phyloP scores from a whole-genome alignment of 2,113 vertebrate species.

The Propithecus coquereli region DNA sequence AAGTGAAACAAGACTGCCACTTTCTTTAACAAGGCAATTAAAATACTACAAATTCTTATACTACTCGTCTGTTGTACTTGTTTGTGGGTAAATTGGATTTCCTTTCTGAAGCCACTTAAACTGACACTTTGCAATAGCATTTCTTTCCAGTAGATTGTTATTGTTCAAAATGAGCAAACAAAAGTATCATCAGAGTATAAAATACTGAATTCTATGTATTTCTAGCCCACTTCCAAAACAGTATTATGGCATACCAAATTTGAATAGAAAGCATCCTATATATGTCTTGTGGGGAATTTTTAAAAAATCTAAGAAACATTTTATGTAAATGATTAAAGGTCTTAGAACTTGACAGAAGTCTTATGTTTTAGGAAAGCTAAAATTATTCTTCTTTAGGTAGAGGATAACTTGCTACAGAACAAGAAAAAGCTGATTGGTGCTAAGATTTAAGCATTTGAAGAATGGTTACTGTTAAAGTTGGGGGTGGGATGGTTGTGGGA shows the following conservation, averaged over 20 bases:
- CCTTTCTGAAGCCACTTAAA: not conserved
- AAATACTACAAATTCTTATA: slow-evolving; percentile 33
- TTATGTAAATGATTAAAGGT: slow-evolving; percentile 18
- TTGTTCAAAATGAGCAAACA: slow-evolving; percentile 4
- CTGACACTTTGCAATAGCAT: not conserved
- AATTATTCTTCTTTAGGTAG: slow-evolving; percentile 7
- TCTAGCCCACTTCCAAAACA: slow-evolving; percentile 22
- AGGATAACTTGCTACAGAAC: not conserved
- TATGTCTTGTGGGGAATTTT: not conserved
- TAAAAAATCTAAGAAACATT: slow-evolving; percentile 19
- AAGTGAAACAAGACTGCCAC: slow-evolving; percentile 44
- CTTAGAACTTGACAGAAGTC: not conserved
- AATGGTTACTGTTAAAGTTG: not conserved
- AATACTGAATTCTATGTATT: not conserved
- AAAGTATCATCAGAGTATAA: not conserved
- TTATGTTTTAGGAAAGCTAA: slow-evolving; percentile 50
- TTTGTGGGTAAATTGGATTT: slow-evolving; percentile 36
- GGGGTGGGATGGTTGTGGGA: not conserved
- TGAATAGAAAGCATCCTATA: slow-evolving; percentile 10
- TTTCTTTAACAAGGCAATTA: slow-evolving; percentile 58
- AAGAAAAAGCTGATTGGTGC: not conserved
- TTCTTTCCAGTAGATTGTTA: not conserved
- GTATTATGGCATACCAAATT: not conserved
- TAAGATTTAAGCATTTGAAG: slow-evolving; percentile 37
- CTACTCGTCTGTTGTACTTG: not conserved